phyloP scores from a whole-genome alignment of 2,113 vertebrate genomes.

The Bubo bubo region DNA sequence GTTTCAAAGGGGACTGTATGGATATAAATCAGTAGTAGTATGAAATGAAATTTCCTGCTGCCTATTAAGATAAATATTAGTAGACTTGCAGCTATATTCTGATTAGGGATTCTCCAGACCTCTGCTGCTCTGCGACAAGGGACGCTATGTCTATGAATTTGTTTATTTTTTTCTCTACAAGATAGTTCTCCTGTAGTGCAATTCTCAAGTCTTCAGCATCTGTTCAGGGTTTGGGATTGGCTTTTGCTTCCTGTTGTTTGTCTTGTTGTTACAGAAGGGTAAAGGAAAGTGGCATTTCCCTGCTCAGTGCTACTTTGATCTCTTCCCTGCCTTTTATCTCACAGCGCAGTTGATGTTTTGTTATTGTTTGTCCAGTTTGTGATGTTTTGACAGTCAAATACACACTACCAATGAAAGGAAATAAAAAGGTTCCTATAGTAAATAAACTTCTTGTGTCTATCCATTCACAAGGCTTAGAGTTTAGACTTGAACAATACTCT shows the following conservation, averaged over 20 bases:
- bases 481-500: not conserved
- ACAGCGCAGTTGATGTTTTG: not conserved
- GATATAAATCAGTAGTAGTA: not conserved
- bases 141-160: not conserved
- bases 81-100: not conserved
- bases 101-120: not conserved
- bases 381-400: not conserved
- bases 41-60: not conserved
- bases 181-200: not conserved
- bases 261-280: not conserved
- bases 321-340: not conserved
- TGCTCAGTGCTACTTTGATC: not conserved
- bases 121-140: not conserved
- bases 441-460: not conserved
- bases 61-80: not conserved
- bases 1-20: not conserved
- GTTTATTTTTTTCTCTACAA: not conserved
- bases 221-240: not conserved
- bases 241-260: not conserved
- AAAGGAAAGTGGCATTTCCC: not conserved
- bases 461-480: not conserved
- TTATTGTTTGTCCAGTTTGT: not conserved
- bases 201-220: not conserved
- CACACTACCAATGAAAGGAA: not conserved
- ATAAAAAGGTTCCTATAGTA: not conserved